Conservation (phyloP, 2,113 vertebrate species). For the Cyanocitta stelleri region DNA sequence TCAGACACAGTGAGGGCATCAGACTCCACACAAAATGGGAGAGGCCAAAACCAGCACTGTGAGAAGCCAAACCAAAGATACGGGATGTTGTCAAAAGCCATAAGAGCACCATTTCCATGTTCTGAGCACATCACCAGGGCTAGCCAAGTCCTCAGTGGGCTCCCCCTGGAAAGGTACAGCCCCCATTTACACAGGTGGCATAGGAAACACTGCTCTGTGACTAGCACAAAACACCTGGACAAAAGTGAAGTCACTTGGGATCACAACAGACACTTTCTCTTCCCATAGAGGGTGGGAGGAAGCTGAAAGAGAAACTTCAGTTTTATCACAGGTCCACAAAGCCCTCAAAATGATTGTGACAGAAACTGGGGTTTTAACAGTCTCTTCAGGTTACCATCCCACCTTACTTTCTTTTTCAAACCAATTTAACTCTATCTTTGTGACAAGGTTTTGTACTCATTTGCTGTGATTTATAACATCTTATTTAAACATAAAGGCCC, state of each 20-base stretch:
- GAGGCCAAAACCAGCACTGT: not conserved
- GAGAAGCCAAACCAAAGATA: not conserved
- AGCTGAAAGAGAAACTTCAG: not conserved
- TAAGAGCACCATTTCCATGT: not conserved
- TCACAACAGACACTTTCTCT: not conserved
- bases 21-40: not conserved
- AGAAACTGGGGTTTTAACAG: not conserved
- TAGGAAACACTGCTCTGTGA: not conserved
- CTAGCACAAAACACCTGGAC: not conserved
- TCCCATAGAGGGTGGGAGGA: not conserved
- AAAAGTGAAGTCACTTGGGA: not conserved
- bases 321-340: not conserved
- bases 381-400: not conserved
- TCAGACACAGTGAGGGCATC: not conserved
- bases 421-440: not conserved
- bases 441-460: not conserved
- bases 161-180: not conserved
- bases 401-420: not conserved
- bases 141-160: not conserved
- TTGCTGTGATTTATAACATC: not conserved
- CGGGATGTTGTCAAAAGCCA: not conserved
- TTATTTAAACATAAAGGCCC: not conserved
- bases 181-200: not conserved
- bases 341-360: not conserved
- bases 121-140: not conserved